Evolutionary conservation across 1,140 invertebrate genomes (phyloP).

Genomic region (Globodera rostochiensis): DNA sequence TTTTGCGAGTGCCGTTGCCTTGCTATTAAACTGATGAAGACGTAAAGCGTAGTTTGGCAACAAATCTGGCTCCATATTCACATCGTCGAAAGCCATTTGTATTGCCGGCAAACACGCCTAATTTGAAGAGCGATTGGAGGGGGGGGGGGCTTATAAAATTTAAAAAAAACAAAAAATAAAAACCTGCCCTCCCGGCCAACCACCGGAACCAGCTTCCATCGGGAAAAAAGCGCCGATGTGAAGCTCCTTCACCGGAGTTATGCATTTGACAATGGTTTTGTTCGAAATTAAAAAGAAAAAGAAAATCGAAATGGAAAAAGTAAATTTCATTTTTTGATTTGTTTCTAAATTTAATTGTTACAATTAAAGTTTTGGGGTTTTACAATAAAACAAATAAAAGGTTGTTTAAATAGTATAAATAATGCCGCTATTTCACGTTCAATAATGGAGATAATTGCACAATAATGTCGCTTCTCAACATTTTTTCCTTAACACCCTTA

Average conservation of each 20-base stretch:
- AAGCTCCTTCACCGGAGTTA: conserved; percentile 66
- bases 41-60: conserved; percentile 86
- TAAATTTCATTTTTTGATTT: conserved; percentile 8
- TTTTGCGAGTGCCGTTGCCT: conserved; percentile 72
- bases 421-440: not conserved
- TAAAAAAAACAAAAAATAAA: not conserved
- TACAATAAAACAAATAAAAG: not conserved
- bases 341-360: not conserved
- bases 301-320: not conserved
- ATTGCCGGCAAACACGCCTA: conserved; percentile 77
- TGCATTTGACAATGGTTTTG: not conserved
- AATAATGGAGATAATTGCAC: no score
- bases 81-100: conserved; percentile 88
- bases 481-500: not conserved
- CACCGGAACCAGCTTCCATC: conserved; percentile 90
- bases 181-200: conserved; percentile 68
- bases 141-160: not conserved
- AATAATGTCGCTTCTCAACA: no score
- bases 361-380: not conserved
- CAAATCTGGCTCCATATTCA: conserved; percentile 85
- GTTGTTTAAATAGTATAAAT: not conserved
- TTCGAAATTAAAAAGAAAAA: not conserved
- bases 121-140: conserved; percentile 14
- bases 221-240: conserved; percentile 98
- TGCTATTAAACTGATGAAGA: conserved; percentile 93